Evolutionary conservation across 2,797 vertebrate species (phyloP), one percentile per base, ranked within the genome.

Genomic region (Neosalanx taihuensis): DNA sequence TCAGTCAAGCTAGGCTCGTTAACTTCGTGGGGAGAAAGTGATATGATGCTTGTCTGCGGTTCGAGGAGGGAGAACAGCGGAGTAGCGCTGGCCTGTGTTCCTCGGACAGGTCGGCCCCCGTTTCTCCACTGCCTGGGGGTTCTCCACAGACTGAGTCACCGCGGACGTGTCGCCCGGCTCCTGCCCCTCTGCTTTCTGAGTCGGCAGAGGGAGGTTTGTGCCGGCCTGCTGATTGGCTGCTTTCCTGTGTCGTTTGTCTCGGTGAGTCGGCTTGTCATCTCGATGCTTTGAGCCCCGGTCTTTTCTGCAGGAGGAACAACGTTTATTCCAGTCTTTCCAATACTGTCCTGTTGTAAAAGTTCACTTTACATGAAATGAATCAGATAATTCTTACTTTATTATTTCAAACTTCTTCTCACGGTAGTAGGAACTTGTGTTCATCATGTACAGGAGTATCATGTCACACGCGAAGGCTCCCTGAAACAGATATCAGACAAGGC

Each of bases 391-490:
- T 76, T 92, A 98, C 97, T 93, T 96, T 68, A 94, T 92, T 91
- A 94, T 92, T 87, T 99, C 97, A 18, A 95, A 99, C 82, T 99
- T 99, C 83, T 92, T 97, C 78, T 96, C 93, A 59, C 97, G 80
- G 83, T 98, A 99, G 76, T 94, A 95, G 65, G 95, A 94, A 74
- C 96, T 97, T 5, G 95, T 97, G 86, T 93, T 95, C 89, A 97
- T 96, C 85, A 98, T 84, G 86, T 98, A 98, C 29, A 99, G 86
- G 26, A 99, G 92, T 58, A 99, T 94, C 91, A 99, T 90, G 77
- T 99, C 97, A 65, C 97, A 99, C 71, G 90, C 89, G 87, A 99
- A 99, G 61, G 94, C 94, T 31, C 94, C 97, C 97, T 99, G 80
- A 67, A 92, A 87, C 41, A 64, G 15, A 58, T 4, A 66, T 15